Evolutionary conservation across 2,797 vertebrate species (phyloP).

Genomic region (Pelobates cultripes): DNA sequence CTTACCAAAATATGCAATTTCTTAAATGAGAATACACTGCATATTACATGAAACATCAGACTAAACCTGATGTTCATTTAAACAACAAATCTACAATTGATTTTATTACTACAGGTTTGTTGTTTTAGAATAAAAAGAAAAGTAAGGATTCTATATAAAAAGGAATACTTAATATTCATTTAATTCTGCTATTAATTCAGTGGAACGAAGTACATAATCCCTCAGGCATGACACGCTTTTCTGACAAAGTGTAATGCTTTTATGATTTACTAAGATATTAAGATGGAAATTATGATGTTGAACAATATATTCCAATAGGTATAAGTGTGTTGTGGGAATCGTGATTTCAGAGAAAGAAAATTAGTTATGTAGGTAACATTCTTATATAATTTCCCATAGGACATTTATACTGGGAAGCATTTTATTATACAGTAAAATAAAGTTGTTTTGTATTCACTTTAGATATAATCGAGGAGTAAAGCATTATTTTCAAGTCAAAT

Average conservation of each 20-base stretch:
- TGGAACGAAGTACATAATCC: conserved; percentile 46
- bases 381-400: conserved; percentile 75
- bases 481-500: conserved; percentile 22
- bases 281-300: conserved; percentile 78
- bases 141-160: neutral
- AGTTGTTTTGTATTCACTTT: conserved; percentile 69
- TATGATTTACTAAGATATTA: conserved; percentile 76
- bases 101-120: neutral
- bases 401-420: conserved; percentile 65
- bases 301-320: conserved; percentile 76
- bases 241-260: conserved; percentile 69
- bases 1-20: too few species aligned
- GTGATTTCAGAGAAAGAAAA: conserved; percentile 76
- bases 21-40: too few species aligned
- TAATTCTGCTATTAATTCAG: conserved; percentile 23
- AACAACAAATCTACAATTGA: neutral
- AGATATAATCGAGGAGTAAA: conserved; percentile 65
- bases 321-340: conserved; percentile 71
- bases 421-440: conserved; percentile 75
- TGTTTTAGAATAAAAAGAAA: neutral
- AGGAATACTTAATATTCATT: conserved; percentile 20
- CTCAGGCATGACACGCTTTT: conserved; percentile 64
- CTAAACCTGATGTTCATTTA: too few species aligned
- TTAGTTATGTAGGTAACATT: conserved; percentile 77
- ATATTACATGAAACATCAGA: too few species aligned